Evolutionary conservation across 2,797 vertebrate genomes (phyloP), one percentile per base, ranked within the genome.

Genomic region (Falco naumanni): DNA sequence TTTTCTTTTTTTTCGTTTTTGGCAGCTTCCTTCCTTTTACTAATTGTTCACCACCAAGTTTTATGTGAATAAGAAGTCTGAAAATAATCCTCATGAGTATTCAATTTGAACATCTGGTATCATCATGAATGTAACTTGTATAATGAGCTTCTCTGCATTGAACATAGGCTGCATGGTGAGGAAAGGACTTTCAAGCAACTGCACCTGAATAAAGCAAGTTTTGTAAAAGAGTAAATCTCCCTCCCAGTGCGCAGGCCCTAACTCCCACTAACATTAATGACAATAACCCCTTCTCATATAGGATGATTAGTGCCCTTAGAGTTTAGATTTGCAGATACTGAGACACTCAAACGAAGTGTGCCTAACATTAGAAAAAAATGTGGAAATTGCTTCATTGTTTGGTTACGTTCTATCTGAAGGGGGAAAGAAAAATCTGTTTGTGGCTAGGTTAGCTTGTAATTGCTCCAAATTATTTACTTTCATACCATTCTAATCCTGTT

Each of bases 401-500:
- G 83, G 61, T 96, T 97, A 56, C 43, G 50, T 93, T 95, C 86
- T 94, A 87, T 93, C 91, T 95, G 72, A 97, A 95, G 87, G 87
- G 77, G 57, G 84, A 87, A 92, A 88, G 71, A 82, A 94, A 95
- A 96, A 95, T 74, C 37, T 92, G n/a, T 93, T 94, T 33, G 19
- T 81, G 86, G 69, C 87, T 92, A 89, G 69, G 77, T 90, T 97
- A 89, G 61, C 76, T 91, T 95, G 66, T 95, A 93, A 94, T 96
- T 96, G 90, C 91, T 91, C 75, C 56, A 92, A 94, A 95, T 95
- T 95, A 94, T 95, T 95, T 97, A 88, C 84, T 82, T 96, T 96
- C 94, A 82, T 89, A 83, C 39, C 61, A 71, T 96, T 91, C 82
- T 96, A 95, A 96, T 97, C 97, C 82, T 96, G 84, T 94, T 97